Percentiles rank a stretch among this genome's conserved stretches.
phyloP scores from a whole-genome alignment of 2,888 invertebrate genomes.

The Trissoscelio sp. region DNA sequence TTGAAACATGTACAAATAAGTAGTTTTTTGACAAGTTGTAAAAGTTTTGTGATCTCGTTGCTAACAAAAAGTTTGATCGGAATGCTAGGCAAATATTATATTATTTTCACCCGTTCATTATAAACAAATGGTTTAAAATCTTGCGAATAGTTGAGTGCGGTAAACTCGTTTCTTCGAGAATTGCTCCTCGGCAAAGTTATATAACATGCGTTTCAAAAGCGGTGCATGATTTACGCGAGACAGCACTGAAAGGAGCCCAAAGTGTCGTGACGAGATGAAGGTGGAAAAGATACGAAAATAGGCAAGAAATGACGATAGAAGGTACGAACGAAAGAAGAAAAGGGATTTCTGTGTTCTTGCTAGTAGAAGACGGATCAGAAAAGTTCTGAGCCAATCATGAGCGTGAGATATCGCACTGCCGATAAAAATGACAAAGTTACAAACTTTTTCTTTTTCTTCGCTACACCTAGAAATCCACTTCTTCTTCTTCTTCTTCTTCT shows the following conservation, averaged over 20 bases:
- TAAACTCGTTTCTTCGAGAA: constrained; percentile 44
- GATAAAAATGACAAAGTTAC: constrained; percentile 82
- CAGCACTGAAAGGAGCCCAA: constrained; percentile 45
- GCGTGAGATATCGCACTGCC: constrained; percentile 77
- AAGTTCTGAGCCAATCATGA: constrained; percentile 80
- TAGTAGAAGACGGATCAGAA: constrained; percentile 79
- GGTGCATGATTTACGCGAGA: constrained; percentile 72
- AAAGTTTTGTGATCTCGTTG: constrained; percentile 10
- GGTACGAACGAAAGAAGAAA: constrained; percentile 41
- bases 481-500: constrained; percentile 69
- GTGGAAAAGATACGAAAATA: constrained; percentile 58
- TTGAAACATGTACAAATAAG: constrained; percentile 1
- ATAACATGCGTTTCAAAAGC: constrained; percentile 65
- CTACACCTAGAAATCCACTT: constrained; percentile 70
- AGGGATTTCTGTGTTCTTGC: constrained; percentile 55
- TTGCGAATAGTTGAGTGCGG: constrained; percentile 36
- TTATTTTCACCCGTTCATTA: constrained; percentile 26
- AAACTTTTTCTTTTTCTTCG: constrained; percentile 72
- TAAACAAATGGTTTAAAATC: constrained; percentile 42
- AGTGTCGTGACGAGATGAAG: constrained; percentile 47
- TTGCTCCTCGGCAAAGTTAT: constrained; percentile 56
- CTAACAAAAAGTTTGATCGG: constrained; percentile 28
- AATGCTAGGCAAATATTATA: constrained; percentile 18
- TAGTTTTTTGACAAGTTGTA: constrained; percentile 2
- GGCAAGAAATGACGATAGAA: constrained; percentile 51